Percentiles rank a stretch among this genome's conserved stretches.
Evolutionary conservation across 1,140 invertebrate species (phyloP).

Genomic region (Liolophura sinensis): DNA sequence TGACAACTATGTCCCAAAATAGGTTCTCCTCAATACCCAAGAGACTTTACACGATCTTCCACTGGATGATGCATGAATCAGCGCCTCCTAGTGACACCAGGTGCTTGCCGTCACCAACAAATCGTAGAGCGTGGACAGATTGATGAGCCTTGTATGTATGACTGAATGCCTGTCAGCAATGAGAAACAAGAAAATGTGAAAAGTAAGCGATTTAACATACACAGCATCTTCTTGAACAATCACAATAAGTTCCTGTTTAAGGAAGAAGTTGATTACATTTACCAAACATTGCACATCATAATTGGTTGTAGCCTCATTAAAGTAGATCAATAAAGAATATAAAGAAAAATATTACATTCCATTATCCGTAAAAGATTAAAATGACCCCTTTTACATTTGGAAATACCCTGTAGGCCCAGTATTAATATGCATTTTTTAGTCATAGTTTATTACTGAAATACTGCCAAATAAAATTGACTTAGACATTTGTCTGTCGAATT

Average conservation of each 20-base stretch:
- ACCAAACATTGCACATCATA: too few relatives aligned
- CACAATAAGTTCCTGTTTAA: not conserved
- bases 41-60: slow-evolving; percentile 28
- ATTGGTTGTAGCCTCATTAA: not conserved
- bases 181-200: slow-evolving; percentile 2
- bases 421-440: not conserved
- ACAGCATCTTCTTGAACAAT: not conserved
- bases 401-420: not conserved
- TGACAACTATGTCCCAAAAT: too few relatives aligned
- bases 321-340: too few relatives aligned
- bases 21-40: too few relatives aligned
- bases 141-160: slow-evolving; percentile 33
- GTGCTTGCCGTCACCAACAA: slow-evolving; percentile 19
- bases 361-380: too few relatives aligned
- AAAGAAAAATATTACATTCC: too few relatives aligned
- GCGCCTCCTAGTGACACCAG: slow-evolving; percentile 30
- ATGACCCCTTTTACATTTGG: not conserved
- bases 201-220: not conserved
- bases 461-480: too few relatives aligned
- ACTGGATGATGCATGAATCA: slow-evolving; percentile 35
- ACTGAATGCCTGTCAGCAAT: slow-evolving; percentile 30
- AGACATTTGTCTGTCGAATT: too few relatives aligned
- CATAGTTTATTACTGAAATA: too few relatives aligned
- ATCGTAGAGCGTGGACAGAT: slow-evolving; percentile 22
- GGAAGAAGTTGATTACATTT: too few relatives aligned